phyloP scores from a whole-genome alignment of 2,888 invertebrate genomes.

The Drosophila eohydei region DNA sequence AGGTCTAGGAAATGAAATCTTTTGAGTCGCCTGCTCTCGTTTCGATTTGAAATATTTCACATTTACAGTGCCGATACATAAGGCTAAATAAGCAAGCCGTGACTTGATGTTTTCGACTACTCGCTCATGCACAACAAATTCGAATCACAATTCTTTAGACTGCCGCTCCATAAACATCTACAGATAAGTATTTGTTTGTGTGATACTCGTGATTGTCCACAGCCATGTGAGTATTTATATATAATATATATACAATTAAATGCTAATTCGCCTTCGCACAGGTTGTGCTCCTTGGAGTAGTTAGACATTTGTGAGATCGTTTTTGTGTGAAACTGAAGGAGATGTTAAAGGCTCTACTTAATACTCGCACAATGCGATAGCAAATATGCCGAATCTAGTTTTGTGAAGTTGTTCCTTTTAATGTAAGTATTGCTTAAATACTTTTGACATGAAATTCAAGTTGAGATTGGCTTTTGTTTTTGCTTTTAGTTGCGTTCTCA shows the following conservation, averaged over 20 bases:
- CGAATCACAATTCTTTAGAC: neutral
- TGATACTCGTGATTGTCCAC: slow-evolving; percentile 5
- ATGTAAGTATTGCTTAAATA: neutral
- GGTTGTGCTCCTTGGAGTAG: slow-evolving; percentile 5
- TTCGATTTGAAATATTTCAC: neutral
- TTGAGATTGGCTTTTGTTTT: too few relatives aligned
- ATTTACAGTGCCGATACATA: neutral
- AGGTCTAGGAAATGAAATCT: too few relatives aligned
- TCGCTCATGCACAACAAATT: neutral
- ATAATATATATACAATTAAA: neutral
- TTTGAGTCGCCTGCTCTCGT: too few relatives aligned
- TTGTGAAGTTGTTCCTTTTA: neutral
- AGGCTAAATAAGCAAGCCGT: slow-evolving; percentile 6
- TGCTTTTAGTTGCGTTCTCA: neutral
- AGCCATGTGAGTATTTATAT: slow-evolving; percentile 9
- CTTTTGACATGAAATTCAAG: too few relatives aligned
- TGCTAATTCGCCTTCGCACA: neutral
- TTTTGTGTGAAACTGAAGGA: slow-evolving; percentile 4
- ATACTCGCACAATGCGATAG: slow-evolving; percentile 12
- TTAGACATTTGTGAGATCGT: slow-evolving; percentile 20
- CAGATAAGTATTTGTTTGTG: neutral
- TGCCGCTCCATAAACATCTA: neutral
- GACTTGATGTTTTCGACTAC: neutral
- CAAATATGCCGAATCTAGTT: slow-evolving; percentile 23
- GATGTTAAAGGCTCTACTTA: neutral